Percentiles rank a stretch among this genome's conserved stretches.
phyloP scores from a whole-genome alignment of 2,113 vertebrate genomes.

The Ancistrus triradiatus region DNA sequence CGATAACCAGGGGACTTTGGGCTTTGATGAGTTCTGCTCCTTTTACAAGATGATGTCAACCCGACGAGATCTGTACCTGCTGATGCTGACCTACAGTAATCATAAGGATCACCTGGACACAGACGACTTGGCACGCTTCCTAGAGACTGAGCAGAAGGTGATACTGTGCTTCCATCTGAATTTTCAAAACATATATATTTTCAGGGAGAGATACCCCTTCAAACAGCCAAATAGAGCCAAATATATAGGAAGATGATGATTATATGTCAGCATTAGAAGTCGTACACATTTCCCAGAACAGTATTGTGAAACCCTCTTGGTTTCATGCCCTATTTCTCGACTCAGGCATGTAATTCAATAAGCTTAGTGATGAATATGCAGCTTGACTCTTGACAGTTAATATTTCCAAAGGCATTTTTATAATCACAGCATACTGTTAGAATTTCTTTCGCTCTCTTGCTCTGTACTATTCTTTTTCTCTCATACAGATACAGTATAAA shows the following conservation, averaged over 20 bases:
- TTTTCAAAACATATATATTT: background rate
- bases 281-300: background rate
- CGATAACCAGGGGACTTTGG: slow-evolving; percentile 87
- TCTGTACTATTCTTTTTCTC: background rate
- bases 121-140: slow-evolving; percentile 78
- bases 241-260: no score
- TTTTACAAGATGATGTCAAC: slow-evolving; percentile 99
- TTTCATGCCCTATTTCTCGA: background rate
- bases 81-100: slow-evolving; percentile 95
- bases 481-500: background rate
- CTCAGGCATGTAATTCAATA: slow-evolving; percentile 6
- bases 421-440: background rate
- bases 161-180: background rate
- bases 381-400: background rate
- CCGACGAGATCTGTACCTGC: slow-evolving; percentile 88
- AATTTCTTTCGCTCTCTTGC: no score
- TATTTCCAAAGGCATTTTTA: background rate
- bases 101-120: slow-evolving; percentile 88
- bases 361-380: slow-evolving; percentile 21
- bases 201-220: no score
- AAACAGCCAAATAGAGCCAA: no score
- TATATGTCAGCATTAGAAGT: background rate
- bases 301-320: background rate
- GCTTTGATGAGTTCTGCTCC: slow-evolving; percentile 94
- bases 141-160: slow-evolving; percentile 93